Percentiles rank a stretch among this genome's conserved stretches.
Conservation (phyloP, 1,140 invertebrate species). For the Drosophila ogumai region DNA sequence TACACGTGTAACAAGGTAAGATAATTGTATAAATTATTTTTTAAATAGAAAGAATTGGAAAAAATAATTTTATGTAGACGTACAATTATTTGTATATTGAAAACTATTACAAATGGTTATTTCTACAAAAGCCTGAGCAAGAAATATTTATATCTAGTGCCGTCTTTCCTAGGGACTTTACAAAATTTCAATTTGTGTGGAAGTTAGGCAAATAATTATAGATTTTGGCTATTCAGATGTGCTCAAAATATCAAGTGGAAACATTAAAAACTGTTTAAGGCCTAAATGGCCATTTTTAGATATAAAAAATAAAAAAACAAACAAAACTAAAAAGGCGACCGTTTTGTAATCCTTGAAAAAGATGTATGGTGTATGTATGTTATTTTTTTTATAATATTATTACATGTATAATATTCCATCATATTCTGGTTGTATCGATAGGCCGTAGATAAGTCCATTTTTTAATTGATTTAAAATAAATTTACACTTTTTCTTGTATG, state of each 20-base stretch:
- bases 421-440: constrained; percentile 98
- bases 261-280: too few relatives aligned
- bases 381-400: constrained; percentile 84
- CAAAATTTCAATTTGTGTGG: too few relatives aligned
- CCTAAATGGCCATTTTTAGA: not conserved
- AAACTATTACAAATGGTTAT: too few relatives aligned
- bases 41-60: too few relatives aligned
- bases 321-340: not conserved
- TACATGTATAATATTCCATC: constrained; percentile 99
- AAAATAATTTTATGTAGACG: too few relatives aligned
- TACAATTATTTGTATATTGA: too few relatives aligned
- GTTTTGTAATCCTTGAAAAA: not conserved
- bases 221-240: not conserved
- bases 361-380: constrained; percentile 3
- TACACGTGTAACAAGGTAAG: too few relatives aligned
- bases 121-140: too few relatives aligned
- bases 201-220: too few relatives aligned
- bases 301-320: not conserved
- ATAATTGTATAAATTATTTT: too few relatives aligned
- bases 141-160: too few relatives aligned
- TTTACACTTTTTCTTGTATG: not conserved
- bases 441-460: constrained; percentile 95
- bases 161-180: too few relatives aligned
- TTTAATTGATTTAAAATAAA: not conserved
- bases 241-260: not conserved